Evolutionary conservation across 2,113 vertebrate species (phyloP).

Genomic region (Dunckerocampus dactyliophorus): DNA sequence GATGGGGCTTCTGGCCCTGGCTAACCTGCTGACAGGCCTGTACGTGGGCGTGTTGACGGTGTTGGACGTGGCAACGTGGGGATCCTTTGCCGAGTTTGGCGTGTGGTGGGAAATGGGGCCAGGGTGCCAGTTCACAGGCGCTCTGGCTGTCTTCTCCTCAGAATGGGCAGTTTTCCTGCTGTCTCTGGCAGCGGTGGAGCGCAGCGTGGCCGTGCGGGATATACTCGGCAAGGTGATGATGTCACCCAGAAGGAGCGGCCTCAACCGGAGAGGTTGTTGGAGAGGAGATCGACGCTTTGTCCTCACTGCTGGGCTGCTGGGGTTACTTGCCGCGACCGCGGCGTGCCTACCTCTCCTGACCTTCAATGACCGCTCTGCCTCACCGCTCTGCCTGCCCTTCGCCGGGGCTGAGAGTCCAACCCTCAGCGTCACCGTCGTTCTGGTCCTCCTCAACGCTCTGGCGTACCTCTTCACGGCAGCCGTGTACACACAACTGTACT

Average conservation of each 20-base stretch:
- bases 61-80: constrained; percentile 89
- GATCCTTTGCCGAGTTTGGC: constrained; percentile 89
- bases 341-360: constrained; percentile 85
- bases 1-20: constrained; percentile 85
- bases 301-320: constrained; percentile 75
- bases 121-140: constrained; percentile 84
- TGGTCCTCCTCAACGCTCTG: constrained; percentile 90
- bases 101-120: constrained; percentile 94
- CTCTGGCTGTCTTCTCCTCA: constrained; percentile 89
- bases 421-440: constrained; percentile 84
- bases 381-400: constrained; percentile 92
- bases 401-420: constrained; percentile 83
- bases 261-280: constrained; percentile 55
- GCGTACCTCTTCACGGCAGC: constrained; percentile 91
- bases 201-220: constrained; percentile 81
- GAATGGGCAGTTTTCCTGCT: constrained; percentile 90
- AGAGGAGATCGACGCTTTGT: constrained; percentile 70
- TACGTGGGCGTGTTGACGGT: constrained; percentile 87
- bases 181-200: constrained; percentile 85
- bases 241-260: constrained; percentile 47
- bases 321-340: constrained; percentile 74
- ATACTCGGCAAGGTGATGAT: constrained; percentile 77
- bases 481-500: constrained; percentile 95
- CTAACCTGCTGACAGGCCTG: constrained; percentile 89
- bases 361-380: constrained; percentile 75